Percentiles rank a stretch among this genome's conserved stretches.
Evolutionary conservation across 2,113 vertebrate genomes (phyloP).

Genomic region (Tetrao urogallus): DNA sequence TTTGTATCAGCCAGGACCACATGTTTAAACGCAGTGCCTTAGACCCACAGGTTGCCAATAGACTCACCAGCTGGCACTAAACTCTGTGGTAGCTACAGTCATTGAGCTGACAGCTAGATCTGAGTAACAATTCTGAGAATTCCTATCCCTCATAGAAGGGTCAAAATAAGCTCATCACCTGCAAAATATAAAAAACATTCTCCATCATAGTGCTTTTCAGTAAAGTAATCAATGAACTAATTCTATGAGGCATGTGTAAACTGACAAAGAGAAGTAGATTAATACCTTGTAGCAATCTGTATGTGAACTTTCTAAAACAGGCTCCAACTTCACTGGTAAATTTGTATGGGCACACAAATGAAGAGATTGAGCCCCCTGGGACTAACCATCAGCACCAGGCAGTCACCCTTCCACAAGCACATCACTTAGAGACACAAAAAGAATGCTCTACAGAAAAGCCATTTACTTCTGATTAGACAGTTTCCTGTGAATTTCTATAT

Average conservation of each 20-base stretch:
- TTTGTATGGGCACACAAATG: not conserved
- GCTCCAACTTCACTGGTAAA: not conserved
- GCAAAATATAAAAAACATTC: not conserved
- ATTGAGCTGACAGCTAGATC: not conserved
- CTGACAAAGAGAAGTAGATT: not conserved
- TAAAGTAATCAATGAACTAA: not conserved
- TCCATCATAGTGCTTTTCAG: not conserved
- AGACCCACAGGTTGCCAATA: fast-evolving
- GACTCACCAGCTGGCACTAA: fast-evolving
- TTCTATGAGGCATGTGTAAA: not conserved
- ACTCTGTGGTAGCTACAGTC: not conserved
- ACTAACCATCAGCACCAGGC: not conserved
- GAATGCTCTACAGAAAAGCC: not conserved
- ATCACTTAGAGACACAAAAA: slow-evolving; percentile 3
- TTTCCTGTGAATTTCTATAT: not conserved
- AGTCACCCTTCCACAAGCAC: not conserved
- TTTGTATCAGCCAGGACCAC: not conserved
- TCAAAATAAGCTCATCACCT: not conserved
- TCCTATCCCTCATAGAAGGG: not conserved
- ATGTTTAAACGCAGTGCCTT: not conserved
- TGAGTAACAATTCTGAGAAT: fast-evolving
- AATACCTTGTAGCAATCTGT: not conserved
- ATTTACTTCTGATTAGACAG: slow-evolving; percentile 37
- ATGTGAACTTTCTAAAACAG: not conserved
- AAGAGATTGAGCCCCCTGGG: not conserved